Evolutionary conservation across 2,797 vertebrate species (phyloP), one percentile per base, ranked within the genome.

Genomic region (Acridotheres tristis): DNA sequence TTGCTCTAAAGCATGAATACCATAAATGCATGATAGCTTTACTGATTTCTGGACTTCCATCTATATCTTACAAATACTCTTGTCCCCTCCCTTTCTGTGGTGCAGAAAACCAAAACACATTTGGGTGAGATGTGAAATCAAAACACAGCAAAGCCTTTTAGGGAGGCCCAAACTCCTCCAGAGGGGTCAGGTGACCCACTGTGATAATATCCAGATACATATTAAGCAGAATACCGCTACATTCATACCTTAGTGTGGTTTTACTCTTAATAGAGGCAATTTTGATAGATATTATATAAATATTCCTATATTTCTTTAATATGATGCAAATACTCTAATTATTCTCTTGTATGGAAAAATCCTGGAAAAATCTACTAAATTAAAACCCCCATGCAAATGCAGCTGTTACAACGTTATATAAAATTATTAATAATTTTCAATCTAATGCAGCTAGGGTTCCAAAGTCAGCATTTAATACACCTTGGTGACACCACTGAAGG

Each of bases 21-120:
- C 16, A 11, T 53, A 54, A 62, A 66, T 9, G 6, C 15, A 20
- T 0, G 0, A 13, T 9, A 58, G 7, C 22, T 67, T 78, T 66
- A n/a, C 48, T 55, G 10, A 32, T 69, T 45, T 87, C 48, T 79
- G 45, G 74, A 5, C 17, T 83, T 85, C 29, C 23, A 34, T 66
- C 32, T 17, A 0, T 23, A 15, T 80, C 27, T 29, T 34, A 27
- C 6, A 65, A 55, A 68, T 54, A 26, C 5, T 82, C 38, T 13
- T 40, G 10, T 54, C 29, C 17, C 45, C 27, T 50, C 12, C 7
- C 11, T 5, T 80, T 68, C 47, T 23, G 4, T 72, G 22, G 51
- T 54, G 47, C 22, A 43, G 16, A 57, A 68, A 74, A 25, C 9
- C 32, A 10, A 10, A 58, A 9, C 3, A 19, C 13, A 4, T 43